Percentiles rank a stretch among this genome's conserved stretches.
Conservation (phyloP, 1,140 invertebrate species). For the Zaprionus taronus region DNA sequence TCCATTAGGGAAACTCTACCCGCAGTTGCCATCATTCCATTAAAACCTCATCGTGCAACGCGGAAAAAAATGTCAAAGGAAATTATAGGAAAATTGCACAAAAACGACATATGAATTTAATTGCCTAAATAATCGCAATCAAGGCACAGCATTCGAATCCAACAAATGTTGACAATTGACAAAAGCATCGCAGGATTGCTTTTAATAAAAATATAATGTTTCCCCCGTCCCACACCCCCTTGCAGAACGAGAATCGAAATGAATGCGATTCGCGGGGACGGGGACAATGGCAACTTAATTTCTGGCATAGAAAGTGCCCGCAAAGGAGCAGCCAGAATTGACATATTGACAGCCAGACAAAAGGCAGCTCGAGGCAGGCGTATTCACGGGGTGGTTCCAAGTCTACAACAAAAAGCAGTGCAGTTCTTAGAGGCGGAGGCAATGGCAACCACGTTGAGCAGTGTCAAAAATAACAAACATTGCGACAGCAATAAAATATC, state of each 20-base stretch:
- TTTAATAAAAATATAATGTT: conserved; percentile 66
- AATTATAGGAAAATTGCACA: conserved; percentile 58
- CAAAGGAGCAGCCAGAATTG: conserved; percentile 72
- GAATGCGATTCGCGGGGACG: conserved; percentile 58
- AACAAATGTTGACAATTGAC: conserved; percentile 62
- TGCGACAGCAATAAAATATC: conserved; percentile 80
- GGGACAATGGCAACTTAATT: conserved; percentile 78
- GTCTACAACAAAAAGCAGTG: conserved; percentile 44
- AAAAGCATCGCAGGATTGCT: conserved; percentile 58
- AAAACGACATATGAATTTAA: conserved; percentile 75
- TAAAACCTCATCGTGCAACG: conserved; percentile 19
- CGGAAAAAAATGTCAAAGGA: conserved; percentile 31
- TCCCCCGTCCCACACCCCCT: conserved; percentile 10
- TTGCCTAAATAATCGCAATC: conserved; percentile 74
- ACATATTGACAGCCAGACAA: conserved; percentile 79
- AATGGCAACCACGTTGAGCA: too few relatives aligned
- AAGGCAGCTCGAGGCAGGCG: conserved; percentile 36
- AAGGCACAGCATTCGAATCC: conserved; percentile 45
- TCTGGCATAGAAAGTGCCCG: conserved; percentile 68
- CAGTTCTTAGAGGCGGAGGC: conserved; percentile 51
- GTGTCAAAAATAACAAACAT: conserved; percentile 80
- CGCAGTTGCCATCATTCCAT: conserved; percentile 16
- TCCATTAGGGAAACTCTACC: conserved; percentile 27
- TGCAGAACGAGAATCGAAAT: conserved; percentile 41
- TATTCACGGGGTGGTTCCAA: conserved; percentile 36